phyloP scores from a whole-genome alignment of 2,797 vertebrate species.

The Falco biarmicus region DNA sequence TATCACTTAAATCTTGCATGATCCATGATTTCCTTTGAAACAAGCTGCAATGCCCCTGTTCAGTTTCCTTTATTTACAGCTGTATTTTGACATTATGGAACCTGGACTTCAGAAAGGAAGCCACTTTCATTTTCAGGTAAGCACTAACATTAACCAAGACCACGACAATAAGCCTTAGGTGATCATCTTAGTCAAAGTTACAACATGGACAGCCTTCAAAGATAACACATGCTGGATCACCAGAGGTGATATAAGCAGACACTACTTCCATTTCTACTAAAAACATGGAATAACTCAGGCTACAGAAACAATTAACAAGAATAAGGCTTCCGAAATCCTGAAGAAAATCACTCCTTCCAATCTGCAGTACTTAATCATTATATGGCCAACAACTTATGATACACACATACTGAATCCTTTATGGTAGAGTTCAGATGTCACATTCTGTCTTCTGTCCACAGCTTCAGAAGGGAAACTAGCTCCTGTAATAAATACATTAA shows the following conservation, averaged over 20 bases:
- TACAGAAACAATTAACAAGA: background rate
- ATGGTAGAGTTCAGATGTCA: background rate
- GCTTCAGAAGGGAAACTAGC: background rate
- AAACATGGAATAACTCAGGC: background rate
- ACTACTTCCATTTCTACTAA: background rate
- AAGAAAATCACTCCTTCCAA: background rate
- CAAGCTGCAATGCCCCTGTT: background rate
- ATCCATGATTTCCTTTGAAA: background rate
- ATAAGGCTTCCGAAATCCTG: background rate
- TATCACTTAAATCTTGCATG: background rate
- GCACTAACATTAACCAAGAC: background rate
- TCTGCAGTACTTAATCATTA: background rate
- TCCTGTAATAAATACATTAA: background rate
- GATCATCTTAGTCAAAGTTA: background rate
- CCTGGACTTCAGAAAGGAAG: background rate
- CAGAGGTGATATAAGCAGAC: background rate
- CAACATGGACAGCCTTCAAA: background rate
- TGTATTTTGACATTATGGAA: background rate
- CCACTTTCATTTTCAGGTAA: background rate
- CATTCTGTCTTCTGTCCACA: background rate
- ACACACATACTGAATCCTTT: background rate
- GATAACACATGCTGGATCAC: background rate
- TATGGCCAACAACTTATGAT: background rate
- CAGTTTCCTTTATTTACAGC: background rate
- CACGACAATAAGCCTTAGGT: background rate